These are phyloP conservation scores for Pomatostomus ruficeps DNA, from an alignment of 2,113 vertebrate species.

Conservation along the genomic window DNA sequence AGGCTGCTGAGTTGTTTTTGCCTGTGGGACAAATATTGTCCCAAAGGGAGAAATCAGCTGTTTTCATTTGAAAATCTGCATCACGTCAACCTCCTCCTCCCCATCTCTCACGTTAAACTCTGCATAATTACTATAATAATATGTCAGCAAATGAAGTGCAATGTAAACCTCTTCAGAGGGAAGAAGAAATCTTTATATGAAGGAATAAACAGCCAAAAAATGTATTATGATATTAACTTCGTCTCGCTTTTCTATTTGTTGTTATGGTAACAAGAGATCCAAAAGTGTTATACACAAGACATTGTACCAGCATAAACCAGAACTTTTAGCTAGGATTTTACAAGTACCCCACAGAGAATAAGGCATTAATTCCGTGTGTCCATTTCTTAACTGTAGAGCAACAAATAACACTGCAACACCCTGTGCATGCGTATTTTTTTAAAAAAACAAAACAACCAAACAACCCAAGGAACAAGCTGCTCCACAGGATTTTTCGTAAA, in stretches of 20 bases:
- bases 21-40: background rate
- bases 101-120: background rate
- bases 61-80: background rate
- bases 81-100: accelerated
- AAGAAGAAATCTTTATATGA: background rate
- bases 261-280: background rate
- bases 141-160: background rate
- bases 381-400: background rate
- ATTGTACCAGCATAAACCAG: background rate
- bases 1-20: background rate
- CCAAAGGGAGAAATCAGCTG: background rate
- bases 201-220: background rate
- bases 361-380: background rate
- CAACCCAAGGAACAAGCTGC: accelerated
- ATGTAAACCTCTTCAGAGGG: background rate
- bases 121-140: background rate
- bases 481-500: background rate
- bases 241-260: background rate
- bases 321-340: background rate
- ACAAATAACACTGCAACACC: background rate
- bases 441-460: accelerated
- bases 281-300: background rate
- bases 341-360: background rate
- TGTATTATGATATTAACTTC: background rate
- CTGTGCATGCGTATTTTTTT: background rate